These are phyloP conservation scores for Plumapathes pennacea DNA, from an alignment of 92 coral and sea anemone genomes.

Conservation along the genomic window DNA sequence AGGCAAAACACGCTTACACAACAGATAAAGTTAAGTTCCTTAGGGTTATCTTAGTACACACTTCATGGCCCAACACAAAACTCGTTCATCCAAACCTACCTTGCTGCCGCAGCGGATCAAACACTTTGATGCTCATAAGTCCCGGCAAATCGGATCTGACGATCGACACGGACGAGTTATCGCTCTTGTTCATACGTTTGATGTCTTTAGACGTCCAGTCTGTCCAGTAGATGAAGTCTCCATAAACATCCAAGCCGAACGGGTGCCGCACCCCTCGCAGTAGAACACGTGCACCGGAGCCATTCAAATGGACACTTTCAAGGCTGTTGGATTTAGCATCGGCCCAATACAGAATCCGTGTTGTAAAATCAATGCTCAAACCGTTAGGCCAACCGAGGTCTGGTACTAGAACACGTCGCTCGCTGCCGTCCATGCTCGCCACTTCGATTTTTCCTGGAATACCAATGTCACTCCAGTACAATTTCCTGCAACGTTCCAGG, in stretches of 20 bases:
- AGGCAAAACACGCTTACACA: no score
- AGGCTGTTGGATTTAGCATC: conserved; percentile 66
- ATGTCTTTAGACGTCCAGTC: conserved; percentile 71
- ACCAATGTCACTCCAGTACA: conserved; percentile 95
- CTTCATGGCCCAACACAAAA: no score
- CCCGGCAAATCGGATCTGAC: conserved; percentile 67
- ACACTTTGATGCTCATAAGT: conserved; percentile 79
- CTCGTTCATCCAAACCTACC: conserved; percentile 43
- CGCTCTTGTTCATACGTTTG: conserved; percentile 35
- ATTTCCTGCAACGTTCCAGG: no score
- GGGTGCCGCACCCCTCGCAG: conserved; percentile 60
- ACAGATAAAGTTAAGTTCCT: no score
- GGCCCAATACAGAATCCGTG: conserved; percentile 75
- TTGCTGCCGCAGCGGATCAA: conserved; percentile 44
- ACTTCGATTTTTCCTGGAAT: conserved; percentile 78
- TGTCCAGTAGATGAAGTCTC: conserved; percentile 83
- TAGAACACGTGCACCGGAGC: conserved; percentile 46
- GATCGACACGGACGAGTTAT: conserved; percentile 37
- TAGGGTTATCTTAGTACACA: no score
- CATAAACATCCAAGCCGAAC: conserved; percentile 78
- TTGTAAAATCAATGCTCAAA: conserved; percentile 65
- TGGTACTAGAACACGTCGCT: conserved; percentile 53
- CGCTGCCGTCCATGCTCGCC: conserved; percentile 89
- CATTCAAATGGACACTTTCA: conserved; percentile 61
- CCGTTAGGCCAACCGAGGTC: conserved; percentile 89